Evolutionary conservation across 2,797 vertebrate species (phyloP).

Genomic region (Steatocranus sp.): DNA sequence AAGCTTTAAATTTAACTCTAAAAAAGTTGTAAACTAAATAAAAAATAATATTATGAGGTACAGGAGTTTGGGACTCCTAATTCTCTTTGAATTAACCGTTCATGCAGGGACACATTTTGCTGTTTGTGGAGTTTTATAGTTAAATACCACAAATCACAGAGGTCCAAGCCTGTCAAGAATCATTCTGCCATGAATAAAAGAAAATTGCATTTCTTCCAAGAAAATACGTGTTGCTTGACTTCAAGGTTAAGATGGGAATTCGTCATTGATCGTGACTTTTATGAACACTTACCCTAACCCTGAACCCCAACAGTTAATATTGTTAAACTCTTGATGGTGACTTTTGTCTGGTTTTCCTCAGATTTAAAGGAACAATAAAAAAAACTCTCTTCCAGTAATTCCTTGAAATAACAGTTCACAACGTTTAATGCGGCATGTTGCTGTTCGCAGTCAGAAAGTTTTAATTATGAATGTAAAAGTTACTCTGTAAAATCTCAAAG

Average conservation of each 20-base stretch:
- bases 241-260: background rate
- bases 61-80: background rate
- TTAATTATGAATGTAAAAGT: background rate
- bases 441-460: background rate
- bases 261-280: background rate
- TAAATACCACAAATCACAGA: background rate
- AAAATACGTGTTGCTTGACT: background rate
- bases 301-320: background rate
- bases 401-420: rapidly evolving
- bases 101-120: background rate
- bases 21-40: background rate
- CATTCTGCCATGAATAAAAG: background rate
- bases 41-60: background rate
- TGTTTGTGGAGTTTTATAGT: background rate
- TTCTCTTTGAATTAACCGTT: background rate
- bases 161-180: background rate
- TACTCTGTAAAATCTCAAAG: background rate
- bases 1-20: background rate
- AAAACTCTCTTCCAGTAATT: rapidly evolving
- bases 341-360: background rate
- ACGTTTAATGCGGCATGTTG: rapidly evolving
- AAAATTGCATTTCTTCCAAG: background rate
- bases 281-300: background rate
- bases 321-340: background rate
- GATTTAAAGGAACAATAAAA: background rate